Percentiles rank a stretch among this genome's conserved stretches.
phyloP scores from a whole-genome alignment of 2,888 invertebrate species.

The Netelia melanura region DNA sequence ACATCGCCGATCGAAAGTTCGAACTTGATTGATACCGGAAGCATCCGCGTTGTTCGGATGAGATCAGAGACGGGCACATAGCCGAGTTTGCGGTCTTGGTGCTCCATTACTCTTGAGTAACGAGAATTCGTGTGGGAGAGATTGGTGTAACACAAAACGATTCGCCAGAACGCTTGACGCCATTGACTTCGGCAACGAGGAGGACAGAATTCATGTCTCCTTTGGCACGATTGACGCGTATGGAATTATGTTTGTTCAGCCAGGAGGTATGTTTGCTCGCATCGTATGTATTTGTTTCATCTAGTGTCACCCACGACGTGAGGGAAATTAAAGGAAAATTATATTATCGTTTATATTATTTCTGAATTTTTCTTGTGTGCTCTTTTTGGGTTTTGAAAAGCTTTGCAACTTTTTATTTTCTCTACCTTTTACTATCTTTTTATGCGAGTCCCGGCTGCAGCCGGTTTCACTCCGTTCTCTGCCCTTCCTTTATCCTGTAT shows the following conservation, averaged over 20 bases:
- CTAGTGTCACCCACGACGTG: background rate
- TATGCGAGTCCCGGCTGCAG: too few species aligned
- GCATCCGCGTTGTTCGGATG: slow-evolving; percentile 18
- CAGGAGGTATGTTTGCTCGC: background rate
- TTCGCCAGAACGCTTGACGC: slow-evolving; percentile 24
- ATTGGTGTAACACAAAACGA: slow-evolving; percentile 18
- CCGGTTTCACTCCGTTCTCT: too few species aligned
- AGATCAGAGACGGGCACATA: background rate
- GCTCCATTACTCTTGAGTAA: slow-evolving; percentile 59
- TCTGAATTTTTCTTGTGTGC: too few species aligned
- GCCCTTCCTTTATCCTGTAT: too few species aligned
- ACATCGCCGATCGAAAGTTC: slow-evolving; percentile 41
- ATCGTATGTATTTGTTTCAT: background rate
- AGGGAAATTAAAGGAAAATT: too few species aligned
- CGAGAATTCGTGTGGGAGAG: slow-evolving; percentile 9
- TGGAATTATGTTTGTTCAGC: slow-evolving; percentile 1
- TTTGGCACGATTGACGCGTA: slow-evolving; percentile 17
- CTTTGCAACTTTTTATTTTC: too few species aligned
- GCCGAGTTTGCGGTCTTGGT: slow-evolving; percentile 49
- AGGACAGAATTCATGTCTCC: slow-evolving; percentile 15
- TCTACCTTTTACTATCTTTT: too few species aligned
- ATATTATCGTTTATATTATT: too few species aligned
- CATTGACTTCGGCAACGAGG: slow-evolving; percentile 7
- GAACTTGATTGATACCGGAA: slow-evolving; percentile 64
- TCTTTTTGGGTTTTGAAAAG: too few species aligned